phyloP scores from a whole-genome alignment of 2,888 invertebrate species.

The Pheosia gnoma region DNA sequence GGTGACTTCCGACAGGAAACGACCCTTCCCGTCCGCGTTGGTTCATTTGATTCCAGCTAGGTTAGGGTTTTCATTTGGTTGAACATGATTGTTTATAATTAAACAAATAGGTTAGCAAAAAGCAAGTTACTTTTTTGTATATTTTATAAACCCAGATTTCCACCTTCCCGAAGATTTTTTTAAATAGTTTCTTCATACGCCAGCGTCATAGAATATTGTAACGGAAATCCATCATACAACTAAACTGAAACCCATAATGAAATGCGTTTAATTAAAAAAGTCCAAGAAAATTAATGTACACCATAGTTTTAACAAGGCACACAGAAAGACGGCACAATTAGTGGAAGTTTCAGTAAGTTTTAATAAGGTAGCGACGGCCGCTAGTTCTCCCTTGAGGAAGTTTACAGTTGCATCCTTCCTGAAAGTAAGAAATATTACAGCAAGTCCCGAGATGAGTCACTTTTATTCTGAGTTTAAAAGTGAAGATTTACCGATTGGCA shows the following conservation, averaged over 20 bases:
- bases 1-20: constrained; percentile 29
- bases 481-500: too few species aligned
- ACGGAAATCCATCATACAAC: neutral
- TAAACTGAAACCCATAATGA: constrained; percentile 16
- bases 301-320: constrained; percentile 30
- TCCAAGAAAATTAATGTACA: constrained; percentile 33
- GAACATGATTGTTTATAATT: too few species aligned
- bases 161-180: too few species aligned
- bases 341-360: constrained; percentile 39
- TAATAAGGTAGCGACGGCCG: constrained; percentile 34
- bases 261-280: constrained; percentile 39
- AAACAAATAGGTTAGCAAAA: too few species aligned
- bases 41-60: constrained; percentile 19
- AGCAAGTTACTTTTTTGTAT: too few species aligned
- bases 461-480: neutral
- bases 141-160: too few species aligned
- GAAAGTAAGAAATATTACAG: constrained; percentile 33
- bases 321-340: constrained; percentile 31
- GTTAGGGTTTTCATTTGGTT: constrained; percentile 29
- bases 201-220: neutral
- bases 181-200: too few species aligned
- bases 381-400: constrained; percentile 26
- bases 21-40: constrained; percentile 12
- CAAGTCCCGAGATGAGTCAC: constrained; percentile 15
- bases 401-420: constrained; percentile 33